Evolutionary conservation across 2,113 vertebrate genomes (phyloP).

Genomic region (Nettapus auritus): DNA sequence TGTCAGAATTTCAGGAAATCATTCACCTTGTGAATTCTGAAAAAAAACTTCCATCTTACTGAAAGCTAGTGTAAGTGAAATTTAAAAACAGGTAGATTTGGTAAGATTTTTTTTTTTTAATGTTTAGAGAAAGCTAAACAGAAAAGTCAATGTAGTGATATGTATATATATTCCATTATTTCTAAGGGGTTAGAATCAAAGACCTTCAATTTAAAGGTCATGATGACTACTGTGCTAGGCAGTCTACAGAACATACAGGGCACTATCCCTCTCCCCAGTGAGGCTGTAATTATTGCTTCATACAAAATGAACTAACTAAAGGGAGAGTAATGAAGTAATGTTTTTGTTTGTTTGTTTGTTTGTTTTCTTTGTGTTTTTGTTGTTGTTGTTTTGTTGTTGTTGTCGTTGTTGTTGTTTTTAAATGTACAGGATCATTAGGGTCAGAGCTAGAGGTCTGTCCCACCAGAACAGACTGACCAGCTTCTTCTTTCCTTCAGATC

Average conservation of each 20-base stretch:
- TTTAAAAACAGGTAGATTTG: not conserved
- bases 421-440: not conserved
- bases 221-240: not conserved
- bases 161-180: not conserved
- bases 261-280: not conserved
- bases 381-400: no score
- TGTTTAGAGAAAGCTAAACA: not conserved
- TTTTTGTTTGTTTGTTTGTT: not conserved
- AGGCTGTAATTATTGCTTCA: not conserved
- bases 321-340: not conserved
- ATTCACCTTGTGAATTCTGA: not conserved
- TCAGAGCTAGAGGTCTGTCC: not conserved
- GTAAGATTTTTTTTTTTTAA: not conserved
- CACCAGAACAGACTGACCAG: not conserved
- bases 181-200: not conserved
- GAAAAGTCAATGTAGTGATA: not conserved
- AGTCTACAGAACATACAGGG: not conserved
- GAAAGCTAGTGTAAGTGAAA: not conserved
- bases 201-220: not conserved
- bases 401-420: no score
- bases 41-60: not conserved
- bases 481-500: not conserved
- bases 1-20: not conserved
- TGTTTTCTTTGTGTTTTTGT: not conserved
- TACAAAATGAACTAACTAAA: not conserved